Evolutionary conservation across 1,140 invertebrate genomes (phyloP).

Genomic region (Pomacea maculata): DNA sequence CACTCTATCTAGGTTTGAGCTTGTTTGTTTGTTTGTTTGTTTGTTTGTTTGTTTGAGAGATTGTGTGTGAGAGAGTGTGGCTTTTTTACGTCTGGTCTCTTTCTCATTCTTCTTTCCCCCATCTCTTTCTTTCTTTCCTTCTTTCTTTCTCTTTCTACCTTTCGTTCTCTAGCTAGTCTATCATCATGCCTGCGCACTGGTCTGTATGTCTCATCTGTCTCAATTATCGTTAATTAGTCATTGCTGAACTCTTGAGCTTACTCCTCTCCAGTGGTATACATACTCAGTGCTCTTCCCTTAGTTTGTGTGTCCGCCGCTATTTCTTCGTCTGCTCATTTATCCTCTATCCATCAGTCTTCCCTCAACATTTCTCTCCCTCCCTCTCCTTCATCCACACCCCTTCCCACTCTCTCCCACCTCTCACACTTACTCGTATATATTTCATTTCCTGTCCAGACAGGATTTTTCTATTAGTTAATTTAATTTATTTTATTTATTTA

Average conservation of each 20-base stretch:
- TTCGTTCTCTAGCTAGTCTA: neutral
- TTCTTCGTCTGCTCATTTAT: no score
- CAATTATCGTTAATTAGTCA: neutral
- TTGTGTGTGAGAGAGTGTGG: neutral
- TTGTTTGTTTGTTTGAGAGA: neutral
- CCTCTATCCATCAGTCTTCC: no score
- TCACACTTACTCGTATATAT: neutral
- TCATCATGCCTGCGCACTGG: no score
- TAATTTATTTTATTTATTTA: neutral
- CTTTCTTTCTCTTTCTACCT: conserved; percentile 17
- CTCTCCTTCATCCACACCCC: neutral
- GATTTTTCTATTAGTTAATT: no score
- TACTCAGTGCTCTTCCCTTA: no score
- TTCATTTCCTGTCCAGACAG: no score
- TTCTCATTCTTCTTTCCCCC: conserved; percentile 4
- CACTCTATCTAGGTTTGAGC: neutral
- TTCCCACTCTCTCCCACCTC: neutral
- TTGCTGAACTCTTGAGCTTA: neutral
- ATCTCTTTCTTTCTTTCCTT: conserved; percentile 6
- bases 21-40: neutral
- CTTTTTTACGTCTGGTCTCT: neutral
- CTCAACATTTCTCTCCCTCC: neutral
- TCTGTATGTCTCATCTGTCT: neutral
- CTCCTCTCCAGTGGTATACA: no score
- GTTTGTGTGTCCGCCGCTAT: no score